These are phyloP conservation scores for Xestia ashworthii DNA, from an alignment of 2,888 invertebrate genomes.

Conservation along the genomic window DNA sequence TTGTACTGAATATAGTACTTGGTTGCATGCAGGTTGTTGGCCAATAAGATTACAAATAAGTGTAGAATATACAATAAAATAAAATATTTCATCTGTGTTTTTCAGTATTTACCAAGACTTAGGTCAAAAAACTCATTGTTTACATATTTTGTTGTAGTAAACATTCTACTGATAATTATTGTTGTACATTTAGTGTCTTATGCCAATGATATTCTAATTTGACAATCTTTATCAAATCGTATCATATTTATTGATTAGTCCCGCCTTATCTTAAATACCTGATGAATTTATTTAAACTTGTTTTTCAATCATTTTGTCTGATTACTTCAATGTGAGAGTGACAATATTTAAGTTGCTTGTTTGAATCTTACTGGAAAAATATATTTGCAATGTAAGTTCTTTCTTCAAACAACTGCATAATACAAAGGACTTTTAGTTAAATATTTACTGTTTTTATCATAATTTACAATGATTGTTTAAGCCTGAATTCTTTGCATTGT, in stretches of 20 bases:
- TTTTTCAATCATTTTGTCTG: slow-evolving; percentile 20
- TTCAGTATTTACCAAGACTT: background rate
- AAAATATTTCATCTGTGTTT: background rate
- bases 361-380: slow-evolving; percentile 16
- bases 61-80: background rate
- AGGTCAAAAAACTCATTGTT: background rate
- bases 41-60: slow-evolving; percentile 2
- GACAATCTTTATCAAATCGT: background rate
- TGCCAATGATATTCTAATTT: slow-evolving; percentile 5
- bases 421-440: slow-evolving; percentile 16
- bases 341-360: background rate
- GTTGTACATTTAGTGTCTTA: background rate
- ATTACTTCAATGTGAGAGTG: slow-evolving; percentile 11
- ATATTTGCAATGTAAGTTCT: slow-evolving; percentile 22
- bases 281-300: slow-evolving; percentile 11
- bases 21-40: slow-evolving; percentile 10
- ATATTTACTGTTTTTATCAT: slow-evolving; percentile 19
- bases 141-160: slow-evolving; percentile 10
- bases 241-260: slow-evolving; percentile 29
- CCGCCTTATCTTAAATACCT: slow-evolving; percentile 28
- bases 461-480: background rate
- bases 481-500: slow-evolving; percentile 3
- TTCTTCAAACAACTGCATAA: slow-evolving; percentile 15
- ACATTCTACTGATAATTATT: background rate
- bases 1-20: slow-evolving; percentile 39